Base-by-base conservation (phyloP, 2,797 vertebrate species). In the Australoheros facetus region DNA sequence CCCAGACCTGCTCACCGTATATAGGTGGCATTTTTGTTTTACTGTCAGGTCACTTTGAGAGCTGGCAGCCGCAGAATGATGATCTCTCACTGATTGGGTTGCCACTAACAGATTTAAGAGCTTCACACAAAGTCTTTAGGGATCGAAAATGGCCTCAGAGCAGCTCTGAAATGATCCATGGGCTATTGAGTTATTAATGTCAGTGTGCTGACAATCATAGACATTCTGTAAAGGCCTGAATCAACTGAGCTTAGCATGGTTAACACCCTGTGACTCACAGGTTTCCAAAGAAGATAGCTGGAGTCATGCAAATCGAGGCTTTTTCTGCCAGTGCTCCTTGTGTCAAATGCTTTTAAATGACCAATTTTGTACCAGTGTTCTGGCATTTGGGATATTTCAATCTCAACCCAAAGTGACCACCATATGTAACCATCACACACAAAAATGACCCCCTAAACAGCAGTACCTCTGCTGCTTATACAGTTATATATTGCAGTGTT, bases 151-250 rank as follows among this genome's bases (percentile, higher is more conserved):
- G 59, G 32, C 84, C 89, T 80, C 75, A 73, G 75, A 77, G 56
- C 71, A 56, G 80, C 64, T 77, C 56, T 57, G 42, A 78, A 69
- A 77, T 79, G 74, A 90, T 89, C 73, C 42, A 82, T 83, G 75
- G 85, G 77, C 83, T 71, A 72, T 82, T 14, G 42, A 75, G 79
- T 83, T 78, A 84, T 86, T 88, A 86, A 79, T 79, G 75, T 80
- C 34, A 32, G 48, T 62, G 73, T 55, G 59, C 73, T 85, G 82
- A 39, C 81, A 73, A 66, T 82, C 75, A 81, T 70, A 59, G 81
- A 84, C 45, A 51, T 54, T 66, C 11, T 45, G 26, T 23, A 71
- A 55, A 26, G 71, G 51, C 55, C 71, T 79, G 60, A 85, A 78
- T 90, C 78, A 87, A 78, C 58, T 60, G 62, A 59, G 57, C 51